Evolutionary conservation across 2,888 invertebrate genomes (phyloP), one percentile per base, ranked within the genome.

Genomic region (Lasioglossum malachurum): DNA sequence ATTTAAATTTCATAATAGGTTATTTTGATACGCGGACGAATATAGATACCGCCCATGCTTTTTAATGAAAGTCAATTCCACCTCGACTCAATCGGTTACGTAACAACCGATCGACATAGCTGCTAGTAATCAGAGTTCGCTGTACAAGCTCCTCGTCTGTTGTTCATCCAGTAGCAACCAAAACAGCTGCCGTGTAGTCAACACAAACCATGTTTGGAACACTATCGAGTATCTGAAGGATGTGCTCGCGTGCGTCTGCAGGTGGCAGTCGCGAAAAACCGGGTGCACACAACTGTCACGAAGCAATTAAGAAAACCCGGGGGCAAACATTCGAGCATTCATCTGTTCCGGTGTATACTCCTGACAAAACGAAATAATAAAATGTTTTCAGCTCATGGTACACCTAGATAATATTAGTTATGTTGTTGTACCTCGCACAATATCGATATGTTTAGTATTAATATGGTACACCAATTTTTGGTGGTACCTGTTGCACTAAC

Each of bases 111-210:
- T 78, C 49, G 27, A 85, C 71, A 23, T 38, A 49, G 69, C 46
- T 64, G 73, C 73, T 46, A 71, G 77, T 79, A 81, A 86, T 86
- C 80, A 80, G 74, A 86, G 78, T 78, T 82, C 60, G 41, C 77
- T 19, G 14, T 16, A 49, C 64, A 10, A 19, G 72, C 35, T 27
- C 64, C 72, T n/a, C 57, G 74, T 77, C 41, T 57, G 76, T 75
- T 77, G 75, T 80, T 77, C 73, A 75, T 75, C 64, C 69, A 72
- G 72, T 49, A 64, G 60, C 79, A 49, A 85, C 83, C 88, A 84
- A 87, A 92, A 90, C 91, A 89, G 87, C 89, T 88, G 89, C 87
- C 85, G 87, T 87, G 89, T 91, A 88, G 90, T 82, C 89, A 78
- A 82, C 90, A 88, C 90, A 91, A 93, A 92, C 93, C 91, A 90